Base-by-base conservation (phyloP, 2,113 vertebrate genomes). In the Antechinus flavipes region DNA sequence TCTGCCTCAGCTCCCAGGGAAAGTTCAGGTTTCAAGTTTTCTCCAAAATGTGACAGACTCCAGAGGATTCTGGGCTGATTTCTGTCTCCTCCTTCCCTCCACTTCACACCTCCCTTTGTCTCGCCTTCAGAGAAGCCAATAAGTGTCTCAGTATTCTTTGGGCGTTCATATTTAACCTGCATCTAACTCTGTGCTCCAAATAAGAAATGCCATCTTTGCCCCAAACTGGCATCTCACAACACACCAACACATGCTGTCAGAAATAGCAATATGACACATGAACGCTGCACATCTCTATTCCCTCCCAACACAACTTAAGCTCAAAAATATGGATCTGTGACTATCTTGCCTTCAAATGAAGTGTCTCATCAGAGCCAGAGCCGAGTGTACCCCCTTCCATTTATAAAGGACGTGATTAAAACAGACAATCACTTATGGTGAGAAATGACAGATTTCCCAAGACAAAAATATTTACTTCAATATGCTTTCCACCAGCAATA, bases 361-460 rank as follows among this genome's bases (percentile, higher is more conserved):
- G 10, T 52, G 42, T 68, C 53, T 90, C 68, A 1, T 25, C 10
- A 0, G 27, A 91, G 90, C 93, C 94, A 25, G 92, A 46, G 42
- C 26, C 35, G 90, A 91, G 54, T 25, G 10, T 25, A 91, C 55
- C 61, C 35, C 90, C 42, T 89, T 90, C 93, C 96, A 56, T 94
- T 96, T 93, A 95, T 49, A 49, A 93, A n/a, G 94, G 92, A 89
- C 90, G 3, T 8, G 49, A 92, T 35, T 90, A 89, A 91, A 92
- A 56, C 54, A 93, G 91, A 92, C 94, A n/a, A 25, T 47, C 55
- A 2, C 47, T 94, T 47, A 25, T 12, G 35, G 0, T 42, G 9
- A 76, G 68, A 91, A 94, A 92, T 6, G 46, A 91, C 54, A 52
- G 24, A 58, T 52, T 52, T 95, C 89, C 91, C 56, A 3, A 9